phyloP scores from a whole-genome alignment of 2,113 vertebrate species.

The Prietella phreatophila region DNA sequence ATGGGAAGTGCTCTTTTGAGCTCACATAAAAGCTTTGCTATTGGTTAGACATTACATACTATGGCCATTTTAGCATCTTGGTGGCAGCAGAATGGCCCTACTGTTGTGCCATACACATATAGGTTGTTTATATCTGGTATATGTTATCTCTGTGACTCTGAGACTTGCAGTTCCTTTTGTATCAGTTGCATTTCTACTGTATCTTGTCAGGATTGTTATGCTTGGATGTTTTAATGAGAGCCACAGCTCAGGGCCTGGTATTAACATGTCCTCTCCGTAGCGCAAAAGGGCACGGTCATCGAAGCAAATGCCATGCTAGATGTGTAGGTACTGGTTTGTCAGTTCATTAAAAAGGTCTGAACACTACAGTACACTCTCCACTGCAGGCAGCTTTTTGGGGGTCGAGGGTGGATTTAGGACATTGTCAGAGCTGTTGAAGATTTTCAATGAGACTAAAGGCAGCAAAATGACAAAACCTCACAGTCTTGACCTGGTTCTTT shows the following conservation, averaged over 20 bases:
- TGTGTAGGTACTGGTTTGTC: conserved; percentile 26
- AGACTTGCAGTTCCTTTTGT: not conserved
- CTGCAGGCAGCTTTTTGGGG: not conserved
- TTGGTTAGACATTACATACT: conserved; percentile 1
- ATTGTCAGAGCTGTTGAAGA: not conserved
- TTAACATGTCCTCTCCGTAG: conserved; percentile 14
- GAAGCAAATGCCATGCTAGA: conserved; percentile 38
- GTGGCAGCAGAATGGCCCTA: not conserved
- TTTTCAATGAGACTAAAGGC: conserved; percentile 21
- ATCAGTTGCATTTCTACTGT: conserved; percentile 1
- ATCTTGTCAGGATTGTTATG: not conserved
- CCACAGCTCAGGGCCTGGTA: conserved; percentile 20
- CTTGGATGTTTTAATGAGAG: conserved; percentile 14
- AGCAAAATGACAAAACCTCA: conserved; percentile 4
- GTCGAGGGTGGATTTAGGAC: not conserved
- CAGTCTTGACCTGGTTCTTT: conserved; percentile 12
- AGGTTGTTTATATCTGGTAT: conserved; percentile 4
- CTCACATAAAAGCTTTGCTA: conserved; percentile 9
- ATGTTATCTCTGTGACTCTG: not conserved
- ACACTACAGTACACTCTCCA: not conserved
- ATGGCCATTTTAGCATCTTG: not conserved
- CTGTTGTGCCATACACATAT: not conserved
- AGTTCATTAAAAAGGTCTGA: conserved; percentile 22
- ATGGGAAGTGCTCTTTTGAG: conserved; percentile 21
- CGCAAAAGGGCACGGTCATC: conserved; percentile 31